phyloP scores from a whole-genome alignment of 2,113 vertebrate species.

The Hyaena hyaena region DNA sequence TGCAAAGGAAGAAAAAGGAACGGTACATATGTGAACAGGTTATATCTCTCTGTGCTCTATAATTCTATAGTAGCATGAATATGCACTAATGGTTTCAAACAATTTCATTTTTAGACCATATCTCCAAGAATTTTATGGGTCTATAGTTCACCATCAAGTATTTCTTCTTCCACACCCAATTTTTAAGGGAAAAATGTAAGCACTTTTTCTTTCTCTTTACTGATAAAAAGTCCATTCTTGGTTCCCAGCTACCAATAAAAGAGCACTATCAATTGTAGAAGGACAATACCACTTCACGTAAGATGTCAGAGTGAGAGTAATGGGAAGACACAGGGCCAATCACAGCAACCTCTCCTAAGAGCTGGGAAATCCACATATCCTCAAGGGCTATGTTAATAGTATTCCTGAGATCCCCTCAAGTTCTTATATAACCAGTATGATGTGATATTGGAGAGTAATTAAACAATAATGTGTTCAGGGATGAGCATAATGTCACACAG shows the following conservation, averaged over 20 bases:
- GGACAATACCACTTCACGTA: neutral
- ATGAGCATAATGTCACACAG: neutral
- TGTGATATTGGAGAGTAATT: constrained; percentile 20
- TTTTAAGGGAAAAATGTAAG: neutral
- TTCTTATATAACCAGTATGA: neutral
- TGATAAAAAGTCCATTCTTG: neutral
- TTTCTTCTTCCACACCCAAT: neutral
- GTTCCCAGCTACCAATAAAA: neutral
- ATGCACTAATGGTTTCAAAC: neutral
- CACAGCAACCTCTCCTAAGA: neutral
- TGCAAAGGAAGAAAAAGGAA: neutral
- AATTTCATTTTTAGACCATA: neutral
- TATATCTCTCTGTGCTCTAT: neutral
- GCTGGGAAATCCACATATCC: neutral
- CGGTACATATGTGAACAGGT: neutral
- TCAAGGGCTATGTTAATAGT: neutral
- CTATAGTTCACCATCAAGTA: neutral
- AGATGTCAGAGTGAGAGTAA: neutral
- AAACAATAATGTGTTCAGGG: neutral
- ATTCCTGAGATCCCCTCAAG: neutral
- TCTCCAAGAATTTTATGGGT: neutral
- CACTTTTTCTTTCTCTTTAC: neutral
- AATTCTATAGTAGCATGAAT: neutral
- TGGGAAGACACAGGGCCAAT: neutral
- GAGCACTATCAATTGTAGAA: neutral